phyloP scores from a whole-genome alignment of 92 coral and sea anemone genomes.

The Diadumene lineata region DNA sequence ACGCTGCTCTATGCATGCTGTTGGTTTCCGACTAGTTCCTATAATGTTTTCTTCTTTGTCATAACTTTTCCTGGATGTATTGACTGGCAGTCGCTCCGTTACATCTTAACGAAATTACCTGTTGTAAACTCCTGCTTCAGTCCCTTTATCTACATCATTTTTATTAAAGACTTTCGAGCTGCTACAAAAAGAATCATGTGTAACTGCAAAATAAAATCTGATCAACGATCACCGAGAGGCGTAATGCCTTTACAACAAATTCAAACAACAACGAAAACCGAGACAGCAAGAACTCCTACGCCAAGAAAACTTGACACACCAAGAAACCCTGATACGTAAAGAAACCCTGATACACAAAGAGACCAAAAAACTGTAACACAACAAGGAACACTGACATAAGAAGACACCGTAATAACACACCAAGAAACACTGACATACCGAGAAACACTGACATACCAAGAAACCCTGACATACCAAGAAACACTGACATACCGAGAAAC shows the following conservation, averaged over 20 bases:
- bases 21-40: background rate
- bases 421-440: no score
- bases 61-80: background rate
- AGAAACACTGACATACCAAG: no score
- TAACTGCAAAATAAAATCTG: background rate
- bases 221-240: background rate
- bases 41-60: background rate
- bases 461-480: no score
- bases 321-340: no score
- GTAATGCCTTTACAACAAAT: background rate
- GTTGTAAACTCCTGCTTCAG: background rate
- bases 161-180: background rate
- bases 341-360: no score
- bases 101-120: background rate
- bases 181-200: background rate
- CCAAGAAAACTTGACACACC: no score
- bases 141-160: background rate
- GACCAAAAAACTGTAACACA: no score
- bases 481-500: no score
- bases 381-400: no score
- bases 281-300: no score
- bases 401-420: no score
- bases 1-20: background rate
- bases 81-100: background rate
- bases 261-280: no score